phyloP scores from a whole-genome alignment of 2,888 invertebrate genomes.

The Eupithecia dodoneata region DNA sequence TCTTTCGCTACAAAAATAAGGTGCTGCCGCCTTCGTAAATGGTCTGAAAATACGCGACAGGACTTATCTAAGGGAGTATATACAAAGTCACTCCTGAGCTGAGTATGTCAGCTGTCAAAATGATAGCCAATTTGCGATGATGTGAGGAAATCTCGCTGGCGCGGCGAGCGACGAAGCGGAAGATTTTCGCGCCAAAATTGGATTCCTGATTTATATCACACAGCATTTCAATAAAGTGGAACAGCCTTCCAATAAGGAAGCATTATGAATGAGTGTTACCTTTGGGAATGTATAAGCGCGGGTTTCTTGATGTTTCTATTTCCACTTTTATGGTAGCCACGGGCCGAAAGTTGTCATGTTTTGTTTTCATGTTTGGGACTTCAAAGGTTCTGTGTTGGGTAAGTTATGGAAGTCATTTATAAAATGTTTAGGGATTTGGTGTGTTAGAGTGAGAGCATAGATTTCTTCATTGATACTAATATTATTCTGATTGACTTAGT shows the following conservation, averaged over 20 bases:
- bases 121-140: slow-evolving; percentile 13
- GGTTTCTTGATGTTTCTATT: slow-evolving; percentile 20
- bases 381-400: slow-evolving; percentile 22
- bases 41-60: background rate
- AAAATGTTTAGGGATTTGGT: background rate
- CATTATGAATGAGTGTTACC: slow-evolving; percentile 15
- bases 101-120: slow-evolving; percentile 3
- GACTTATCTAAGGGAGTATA: background rate
- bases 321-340: slow-evolving; percentile 4
- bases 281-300: slow-evolving; percentile 16
- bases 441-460: background rate
- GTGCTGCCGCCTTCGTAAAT: background rate
- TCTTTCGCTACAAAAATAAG: background rate
- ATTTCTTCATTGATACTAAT: background rate
- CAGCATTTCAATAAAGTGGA: slow-evolving; percentile 29
- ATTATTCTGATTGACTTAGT: background rate
- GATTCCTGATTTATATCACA: slow-evolving; percentile 21
- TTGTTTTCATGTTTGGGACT: slow-evolving; percentile 19
- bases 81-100: background rate
- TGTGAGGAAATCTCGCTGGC: slow-evolving; percentile 3
- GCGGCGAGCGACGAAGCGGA: background rate
- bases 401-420: background rate
- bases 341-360: background rate
- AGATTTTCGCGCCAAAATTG: slow-evolving; percentile 15
- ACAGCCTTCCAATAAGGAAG: slow-evolving; percentile 22